These are phyloP conservation scores for Drosophila antonietae DNA, from an alignment of 2,888 invertebrate genomes.

Conservation along the genomic window DNA sequence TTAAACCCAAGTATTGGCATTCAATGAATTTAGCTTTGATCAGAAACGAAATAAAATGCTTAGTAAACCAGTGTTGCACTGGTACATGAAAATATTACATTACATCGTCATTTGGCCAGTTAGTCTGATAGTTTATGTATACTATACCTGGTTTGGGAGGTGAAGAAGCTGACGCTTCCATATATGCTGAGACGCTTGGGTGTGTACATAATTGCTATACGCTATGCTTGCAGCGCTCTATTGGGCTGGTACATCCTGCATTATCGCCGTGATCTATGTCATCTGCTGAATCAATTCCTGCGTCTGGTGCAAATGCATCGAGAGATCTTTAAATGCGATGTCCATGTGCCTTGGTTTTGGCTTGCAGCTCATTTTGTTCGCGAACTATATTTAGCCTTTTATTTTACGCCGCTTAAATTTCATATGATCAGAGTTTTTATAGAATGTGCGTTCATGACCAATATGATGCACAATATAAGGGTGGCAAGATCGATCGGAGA, in stretches of 20 bases:
- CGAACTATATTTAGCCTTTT: background rate
- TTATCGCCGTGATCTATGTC: background rate
- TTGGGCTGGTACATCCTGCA: background rate
- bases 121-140: background rate
- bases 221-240: background rate
- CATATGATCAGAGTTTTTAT: too few relatives aligned
- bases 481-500: too few relatives aligned
- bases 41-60: background rate
- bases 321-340: background rate
- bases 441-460: too few relatives aligned
- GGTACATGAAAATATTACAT: background rate
- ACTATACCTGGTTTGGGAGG: too few relatives aligned
- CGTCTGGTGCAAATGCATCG: conserved; percentile 3
- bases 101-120: conserved; percentile 6
- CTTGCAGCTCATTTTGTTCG: background rate
- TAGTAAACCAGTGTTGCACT: background rate
- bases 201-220: background rate
- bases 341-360: background rate
- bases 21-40: conserved; percentile 12
- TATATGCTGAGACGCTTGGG: background rate
- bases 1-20: conserved; percentile 9
- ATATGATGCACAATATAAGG: too few relatives aligned
- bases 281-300: conserved; percentile 4
- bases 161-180: background rate
- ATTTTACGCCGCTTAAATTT: background rate